Conservation (phyloP, 2,113 vertebrate species). For the Macaca fascicularis region T2T-MFA8v1.1 NC_088377.1:106534001-106534500, state of each 20-base stretch:
- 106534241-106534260: background rate
- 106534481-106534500: background rate
- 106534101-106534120: background rate
- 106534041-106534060: background rate
- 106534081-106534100: background rate
- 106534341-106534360: background rate
- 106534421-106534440: background rate
- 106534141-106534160: background rate
- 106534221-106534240: background rate
- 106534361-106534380: no score
- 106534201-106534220: background rate
- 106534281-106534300: slow-evolving; percentile 11
- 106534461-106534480: background rate
- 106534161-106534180: background rate
- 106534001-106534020: background rate
- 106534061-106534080: background rate
- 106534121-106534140: background rate
- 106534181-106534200: background rate
- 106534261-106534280: background rate
- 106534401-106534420: background rate
- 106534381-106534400: background rate
- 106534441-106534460: background rate
- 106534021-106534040: background rate
- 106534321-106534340: background rate
- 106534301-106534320: background rate